Evolutionary conservation across 2,888 invertebrate genomes (phyloP), one percentile per base, ranked within the genome.

Genomic region (Neuroscelio doddi): DNA sequence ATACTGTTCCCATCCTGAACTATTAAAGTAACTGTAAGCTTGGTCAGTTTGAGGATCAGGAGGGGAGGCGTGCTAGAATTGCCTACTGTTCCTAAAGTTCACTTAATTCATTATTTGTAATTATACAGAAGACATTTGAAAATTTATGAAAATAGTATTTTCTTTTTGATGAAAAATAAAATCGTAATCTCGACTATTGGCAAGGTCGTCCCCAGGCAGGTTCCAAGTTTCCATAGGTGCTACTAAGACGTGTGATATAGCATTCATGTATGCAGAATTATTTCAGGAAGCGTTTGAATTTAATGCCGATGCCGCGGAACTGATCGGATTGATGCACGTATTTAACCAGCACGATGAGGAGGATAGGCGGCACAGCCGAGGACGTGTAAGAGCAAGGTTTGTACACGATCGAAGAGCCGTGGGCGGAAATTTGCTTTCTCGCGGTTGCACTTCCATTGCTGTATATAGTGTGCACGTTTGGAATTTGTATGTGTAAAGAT

Each of bases 241-340:
- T 47, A 44, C 38, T 34, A 16, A 29, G 17, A 10, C 16, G 38
- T 10, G 27, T 32, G 39, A 49, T 53, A 61, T 56, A 49, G 50
- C 71, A 71, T 72, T 72, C 69, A 71, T 66, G 17, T 71, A 71
- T 69, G 71, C 68, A 69, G 42, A 69, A 69, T 64, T 55, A 65
- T 70, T 72, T 69, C 64, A 57, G 64, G 66, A 64, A 71, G 66
- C 62, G 68, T 68, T 69, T 68, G 59, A 67, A 73, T 68, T 68
- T 69, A 69, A 72, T 67, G 51, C 55, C 26, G n/a, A 27, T 10
- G 46, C 56, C 49, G 47, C 29, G 7, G 34, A 17, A 51, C 50
- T 36, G 55, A 70, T 57, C 56, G 69, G 64, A 68, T 52, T 56
- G 68, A 63, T 50, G 52, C 58, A 21, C 47, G 38, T 49, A 34